Percentiles rank a stretch among this genome's conserved stretches.
These are phyloP conservation scores for Apeltes quadracus DNA, from an alignment of 2,113 vertebrate species.

Conservation along the genomic window DNA sequence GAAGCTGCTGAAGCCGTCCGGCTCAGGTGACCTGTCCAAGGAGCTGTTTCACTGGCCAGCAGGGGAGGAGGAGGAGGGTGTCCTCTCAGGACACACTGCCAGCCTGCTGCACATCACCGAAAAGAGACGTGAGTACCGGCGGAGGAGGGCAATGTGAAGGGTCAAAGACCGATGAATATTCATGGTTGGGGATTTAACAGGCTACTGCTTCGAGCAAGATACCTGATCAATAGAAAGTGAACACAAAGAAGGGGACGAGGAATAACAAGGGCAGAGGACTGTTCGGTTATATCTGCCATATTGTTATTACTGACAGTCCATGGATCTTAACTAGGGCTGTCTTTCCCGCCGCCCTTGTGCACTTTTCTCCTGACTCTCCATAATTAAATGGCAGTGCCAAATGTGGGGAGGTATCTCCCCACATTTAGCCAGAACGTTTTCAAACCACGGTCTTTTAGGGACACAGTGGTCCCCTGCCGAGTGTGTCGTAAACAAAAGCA, in stretches of 20 bases:
- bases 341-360: no score
- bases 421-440: no score
- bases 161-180: constrained; percentile 26
- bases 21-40: constrained; percentile 79
- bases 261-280: background rate
- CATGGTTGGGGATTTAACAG: constrained; percentile 2
- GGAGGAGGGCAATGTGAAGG: background rate
- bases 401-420: no score
- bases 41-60: constrained; percentile 78
- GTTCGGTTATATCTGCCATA: background rate
- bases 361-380: no score
- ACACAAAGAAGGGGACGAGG: background rate
- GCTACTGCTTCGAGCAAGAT: background rate
- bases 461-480: no score
- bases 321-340: no score
- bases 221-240: constrained; percentile 12
- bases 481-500: no score
- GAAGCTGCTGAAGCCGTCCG: constrained; percentile 81
- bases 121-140: constrained; percentile 88
- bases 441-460: no score
- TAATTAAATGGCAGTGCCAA: no score
- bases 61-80: constrained; percentile 83
- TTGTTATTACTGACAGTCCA: background rate
- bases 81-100: constrained; percentile 82
- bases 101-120: constrained; percentile 92